These are phyloP conservation scores for Syndactyla subalaris DNA, from an alignment of 2,797 vertebrate species.

Conservation along the genomic window DNA sequence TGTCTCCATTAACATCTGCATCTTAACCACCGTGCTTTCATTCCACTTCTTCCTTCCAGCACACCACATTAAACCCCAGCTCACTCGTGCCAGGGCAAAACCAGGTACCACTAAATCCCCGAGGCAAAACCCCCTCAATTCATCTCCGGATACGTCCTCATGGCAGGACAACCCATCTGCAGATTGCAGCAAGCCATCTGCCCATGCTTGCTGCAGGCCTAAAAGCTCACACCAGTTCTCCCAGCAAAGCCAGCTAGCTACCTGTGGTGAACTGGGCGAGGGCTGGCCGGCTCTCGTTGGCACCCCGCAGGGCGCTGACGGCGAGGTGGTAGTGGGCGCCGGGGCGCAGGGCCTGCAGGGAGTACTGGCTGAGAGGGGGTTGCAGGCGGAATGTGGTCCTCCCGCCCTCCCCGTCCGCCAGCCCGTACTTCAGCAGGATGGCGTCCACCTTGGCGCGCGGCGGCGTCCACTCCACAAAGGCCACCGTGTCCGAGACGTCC, in stretches of 20 bases:
- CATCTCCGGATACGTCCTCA: fast-evolving
- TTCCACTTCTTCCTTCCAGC: neutral
- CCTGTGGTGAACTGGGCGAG: slow-evolving; percentile 91
- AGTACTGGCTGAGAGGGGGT: slow-evolving; percentile 95
- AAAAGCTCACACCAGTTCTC: neutral
- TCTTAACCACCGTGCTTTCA: neutral
- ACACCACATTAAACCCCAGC: neutral
- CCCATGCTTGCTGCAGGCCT: neutral
- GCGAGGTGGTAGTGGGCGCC: slow-evolving; percentile 89
- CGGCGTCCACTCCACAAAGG: slow-evolving; percentile 94
- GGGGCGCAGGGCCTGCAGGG: slow-evolving; percentile 90
- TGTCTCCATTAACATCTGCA: neutral
- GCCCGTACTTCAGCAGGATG: slow-evolving; percentile 90
- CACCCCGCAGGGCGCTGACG: slow-evolving; percentile 86
- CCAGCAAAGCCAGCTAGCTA: slow-evolving; percentile 51
- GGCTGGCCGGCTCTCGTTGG: slow-evolving; percentile 87
- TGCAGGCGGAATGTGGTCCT: slow-evolving; percentile 93
- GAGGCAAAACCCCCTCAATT: neutral
- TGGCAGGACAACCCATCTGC: neutral
- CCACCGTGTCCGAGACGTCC: slow-evolving; percentile 94
- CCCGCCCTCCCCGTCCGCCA: slow-evolving; percentile 86
- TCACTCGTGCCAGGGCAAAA: fast-evolving
- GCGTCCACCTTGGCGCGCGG: slow-evolving; percentile 92
- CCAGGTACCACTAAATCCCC: neutral
- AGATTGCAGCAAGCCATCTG: neutral